These are phyloP conservation scores for Anticlea derivata DNA, from an alignment of 2,888 invertebrate genomes.

Conservation along the genomic window DNA sequence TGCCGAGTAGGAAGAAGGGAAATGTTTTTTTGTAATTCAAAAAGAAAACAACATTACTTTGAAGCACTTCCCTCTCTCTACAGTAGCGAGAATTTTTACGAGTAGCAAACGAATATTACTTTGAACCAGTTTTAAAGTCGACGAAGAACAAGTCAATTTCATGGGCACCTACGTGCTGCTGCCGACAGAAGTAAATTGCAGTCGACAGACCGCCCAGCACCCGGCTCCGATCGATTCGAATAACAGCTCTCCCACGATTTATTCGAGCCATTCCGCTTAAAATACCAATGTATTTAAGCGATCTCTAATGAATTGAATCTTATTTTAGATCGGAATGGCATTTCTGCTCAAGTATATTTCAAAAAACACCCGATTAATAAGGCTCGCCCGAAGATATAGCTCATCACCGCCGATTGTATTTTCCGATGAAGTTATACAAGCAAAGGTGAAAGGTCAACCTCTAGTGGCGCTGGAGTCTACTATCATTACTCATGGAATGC, in stretches of 20 bases:
- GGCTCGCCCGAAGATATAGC: slow-evolving; percentile 47
- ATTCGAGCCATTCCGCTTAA: slow-evolving; percentile 35
- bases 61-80: not conserved
- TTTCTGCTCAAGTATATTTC: slow-evolving; percentile 53
- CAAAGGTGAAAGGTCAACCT: slow-evolving; percentile 86
- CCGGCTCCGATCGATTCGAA: slow-evolving; percentile 24
- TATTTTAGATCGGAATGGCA: slow-evolving; percentile 60
- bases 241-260: slow-evolving; percentile 37
- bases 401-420: slow-evolving; percentile 57
- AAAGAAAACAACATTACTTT: not conserved
- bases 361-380: slow-evolving; percentile 42
- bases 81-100: not conserved
- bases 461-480: slow-evolving; percentile 98
- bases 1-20: too few species aligned
- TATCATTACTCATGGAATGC: slow-evolving; percentile 99
- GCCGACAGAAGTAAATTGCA: slow-evolving; percentile 33
- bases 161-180: slow-evolving; percentile 24
- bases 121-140: slow-evolving; percentile 22
- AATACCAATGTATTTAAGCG: slow-evolving; percentile 42
- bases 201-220: slow-evolving; percentile 27
- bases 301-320: slow-evolving; percentile 44
- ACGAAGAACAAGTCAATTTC: slow-evolving; percentile 31
- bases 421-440: slow-evolving; percentile 86
- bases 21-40: too few species aligned
- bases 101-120: slow-evolving; percentile 12